Base-by-base conservation (phyloP, 2,888 invertebrate genomes). In the Glaucopsyche alexis region DNA sequence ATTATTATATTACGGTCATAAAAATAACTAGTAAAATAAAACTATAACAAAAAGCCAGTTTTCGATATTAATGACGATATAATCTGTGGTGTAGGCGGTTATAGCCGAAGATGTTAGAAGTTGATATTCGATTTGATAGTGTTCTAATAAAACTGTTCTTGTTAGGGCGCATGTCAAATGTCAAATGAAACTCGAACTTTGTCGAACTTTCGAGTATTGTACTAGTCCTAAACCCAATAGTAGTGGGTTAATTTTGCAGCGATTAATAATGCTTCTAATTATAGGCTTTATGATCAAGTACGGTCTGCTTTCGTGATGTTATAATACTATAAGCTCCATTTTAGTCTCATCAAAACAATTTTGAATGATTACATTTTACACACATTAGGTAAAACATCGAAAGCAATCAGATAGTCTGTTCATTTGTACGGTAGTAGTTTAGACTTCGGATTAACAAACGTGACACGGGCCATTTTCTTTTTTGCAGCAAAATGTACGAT, bases 71-170 rank as follows among this genome's bases (percentile, higher is more conserved):
- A 60, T 60, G 60, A 60, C 60, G 29, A 60, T 29, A 60, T 60
- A 60, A 60, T 60, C 60, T 60, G 60, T 29, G 60, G 60, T 29
- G 60, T 60, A 29, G 60, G 60, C 60, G 60, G 16, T 5, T 13
- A 60, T 29, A 29, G 29, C 29, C 8, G 14, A 7, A 60, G 60
- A 29, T 60, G 60, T 60, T 60, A 60, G 29, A 60, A 47, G 29
- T 60, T 42, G 45, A 67, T 67, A 42, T 45, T 16, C 45, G 0
- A 45, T 45, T 45, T 16, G 67, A 67, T 67, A 42, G 45, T 16
- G 67, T 45, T 60, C 67, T 45, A 42, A 67, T 67, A 67, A 67
- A 67, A 67, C 42, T n/a, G 42, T 67, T 67, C 42, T 42, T 67
- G 66, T 47, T 60, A 60, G 29, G 60, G 29, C 60, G 60, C 29